A percentile compares a stretch with the other conserved stretches of the same genome.
Evolutionary conservation across 2,888 invertebrate species (phyloP).

Genomic region (Andrena dorsata): DNA sequence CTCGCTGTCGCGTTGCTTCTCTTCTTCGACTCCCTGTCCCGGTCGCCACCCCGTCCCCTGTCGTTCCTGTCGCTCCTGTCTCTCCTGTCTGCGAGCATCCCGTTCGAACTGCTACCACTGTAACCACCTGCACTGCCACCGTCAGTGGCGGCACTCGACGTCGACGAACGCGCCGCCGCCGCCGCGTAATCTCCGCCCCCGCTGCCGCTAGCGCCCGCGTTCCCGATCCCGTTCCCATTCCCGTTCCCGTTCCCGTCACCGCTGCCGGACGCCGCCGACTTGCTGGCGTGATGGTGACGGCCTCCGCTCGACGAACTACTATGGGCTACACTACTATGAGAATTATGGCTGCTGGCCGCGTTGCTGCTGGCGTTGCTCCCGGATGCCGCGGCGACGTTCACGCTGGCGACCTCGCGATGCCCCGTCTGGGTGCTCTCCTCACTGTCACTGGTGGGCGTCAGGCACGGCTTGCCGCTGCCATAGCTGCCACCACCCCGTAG

Average conservation of each 20-base stretch:
- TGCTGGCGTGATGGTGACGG: slow-evolving; percentile 58
- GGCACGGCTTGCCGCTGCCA: slow-evolving; percentile 71
- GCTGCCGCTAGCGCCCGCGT: background rate
- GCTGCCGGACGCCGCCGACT: slow-evolving; percentile 20
- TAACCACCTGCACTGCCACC: slow-evolving; percentile 52
- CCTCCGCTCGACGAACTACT: slow-evolving; percentile 66
- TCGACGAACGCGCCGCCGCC: slow-evolving; percentile 45
- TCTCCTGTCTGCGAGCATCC: slow-evolving; percentile 69
- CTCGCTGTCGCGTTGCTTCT: slow-evolving; percentile 31
- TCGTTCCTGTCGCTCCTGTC: slow-evolving; percentile 76
- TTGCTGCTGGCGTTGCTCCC: slow-evolving; percentile 53
- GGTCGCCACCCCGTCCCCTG: slow-evolving; percentile 69
- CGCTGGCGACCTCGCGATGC: slow-evolving; percentile 39
- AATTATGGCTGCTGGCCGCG: slow-evolving; percentile 71
- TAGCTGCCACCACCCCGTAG: slow-evolving; percentile 70
- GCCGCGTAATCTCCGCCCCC: slow-evolving; percentile 46
- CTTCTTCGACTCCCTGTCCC: slow-evolving; percentile 66
- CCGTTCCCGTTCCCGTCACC: slow-evolving; percentile 3
- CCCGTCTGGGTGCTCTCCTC: slow-evolving; percentile 52
- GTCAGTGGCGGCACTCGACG: slow-evolving; percentile 56
- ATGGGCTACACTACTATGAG: slow-evolving; percentile 73
- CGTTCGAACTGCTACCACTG: slow-evolving; percentile 67
- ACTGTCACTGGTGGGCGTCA: slow-evolving; percentile 77
- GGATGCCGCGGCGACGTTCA: slow-evolving; percentile 13
- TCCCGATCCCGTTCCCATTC: background rate